Evolutionary conservation across 2,113 vertebrate genomes (phyloP).

Genomic region (Coracopsis vasa): DNA sequence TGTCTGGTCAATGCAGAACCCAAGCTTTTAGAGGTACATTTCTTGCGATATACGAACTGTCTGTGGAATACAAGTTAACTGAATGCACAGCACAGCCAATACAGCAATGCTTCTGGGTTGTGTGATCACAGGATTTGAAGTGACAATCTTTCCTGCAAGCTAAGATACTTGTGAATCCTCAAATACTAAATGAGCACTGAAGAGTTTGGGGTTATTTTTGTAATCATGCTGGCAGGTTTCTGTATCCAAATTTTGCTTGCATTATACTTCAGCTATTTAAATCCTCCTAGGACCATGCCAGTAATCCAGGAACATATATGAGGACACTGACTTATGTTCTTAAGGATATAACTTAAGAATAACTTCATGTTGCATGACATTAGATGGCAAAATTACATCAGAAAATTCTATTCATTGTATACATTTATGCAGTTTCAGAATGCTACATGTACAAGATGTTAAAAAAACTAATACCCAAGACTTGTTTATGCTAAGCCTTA

Average conservation of each 20-base stretch:
- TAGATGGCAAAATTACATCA: background rate
- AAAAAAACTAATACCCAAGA: background rate
- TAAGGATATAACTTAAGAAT: background rate
- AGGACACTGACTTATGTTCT: background rate
- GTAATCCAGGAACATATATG: background rate
- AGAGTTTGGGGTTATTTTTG: background rate
- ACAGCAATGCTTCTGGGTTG: background rate
- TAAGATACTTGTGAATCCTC: background rate
- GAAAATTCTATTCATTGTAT: background rate
- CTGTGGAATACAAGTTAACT: background rate
- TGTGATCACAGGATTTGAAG: background rate
- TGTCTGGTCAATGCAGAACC: background rate
- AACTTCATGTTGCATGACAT: background rate
- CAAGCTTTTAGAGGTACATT: background rate
- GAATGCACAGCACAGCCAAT: background rate
- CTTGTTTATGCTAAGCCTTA: background rate
- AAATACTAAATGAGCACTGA: background rate
- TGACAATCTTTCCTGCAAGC: background rate
- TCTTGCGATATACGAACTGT: background rate
- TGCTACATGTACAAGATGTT: background rate
- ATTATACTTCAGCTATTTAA: background rate
- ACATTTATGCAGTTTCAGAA: background rate
- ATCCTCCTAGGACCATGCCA: background rate
- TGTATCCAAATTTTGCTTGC: background rate
- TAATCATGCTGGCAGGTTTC: background rate